A percentile compares a stretch with the other conserved stretches of the same genome.
Evolutionary conservation across 1,140 invertebrate species (phyloP).

Genomic region (Caerostris darwini): DNA sequence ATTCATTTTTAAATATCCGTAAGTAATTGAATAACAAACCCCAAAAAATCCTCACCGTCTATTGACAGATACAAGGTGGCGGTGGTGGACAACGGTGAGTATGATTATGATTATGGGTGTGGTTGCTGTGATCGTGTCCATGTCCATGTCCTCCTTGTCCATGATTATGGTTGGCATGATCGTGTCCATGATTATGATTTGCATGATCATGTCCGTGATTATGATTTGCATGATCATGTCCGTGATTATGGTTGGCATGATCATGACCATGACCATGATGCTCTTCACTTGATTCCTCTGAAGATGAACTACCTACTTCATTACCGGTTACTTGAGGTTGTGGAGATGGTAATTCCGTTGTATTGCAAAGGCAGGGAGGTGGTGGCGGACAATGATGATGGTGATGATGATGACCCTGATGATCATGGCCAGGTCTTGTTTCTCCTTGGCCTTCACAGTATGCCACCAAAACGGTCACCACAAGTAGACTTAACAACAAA

Average conservation of each 20-base stretch:
- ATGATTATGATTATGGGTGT: not conserved
- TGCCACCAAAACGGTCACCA: not conserved
- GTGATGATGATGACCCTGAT: not conserved
- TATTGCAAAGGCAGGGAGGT: not conserved
- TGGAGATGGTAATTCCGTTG: not conserved
- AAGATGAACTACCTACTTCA: not conserved
- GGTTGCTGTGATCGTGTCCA: not conserved
- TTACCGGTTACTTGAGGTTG: not conserved
- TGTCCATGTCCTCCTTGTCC: not conserved
- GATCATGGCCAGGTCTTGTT: not conserved
- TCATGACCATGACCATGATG: not conserved
- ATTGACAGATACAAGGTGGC: not conserved
- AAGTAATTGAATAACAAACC: too few relatives aligned
- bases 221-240: not conserved
- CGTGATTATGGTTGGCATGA: not conserved
- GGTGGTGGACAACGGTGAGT: not conserved
- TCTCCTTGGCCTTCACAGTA: not conserved
- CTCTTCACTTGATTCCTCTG: slow-evolving; percentile 10
- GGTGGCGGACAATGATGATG: slow-evolving; percentile 8
- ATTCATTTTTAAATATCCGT: too few relatives aligned
- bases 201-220: not conserved
- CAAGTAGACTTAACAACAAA: not conserved
- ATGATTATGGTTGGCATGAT: slow-evolving; percentile 12
- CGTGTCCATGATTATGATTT: slow-evolving; percentile 11
- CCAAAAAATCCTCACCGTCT: not conserved